Evolutionary conservation across 2,888 invertebrate species (phyloP).

Genomic region (Metopia argyrocephala): DNA sequence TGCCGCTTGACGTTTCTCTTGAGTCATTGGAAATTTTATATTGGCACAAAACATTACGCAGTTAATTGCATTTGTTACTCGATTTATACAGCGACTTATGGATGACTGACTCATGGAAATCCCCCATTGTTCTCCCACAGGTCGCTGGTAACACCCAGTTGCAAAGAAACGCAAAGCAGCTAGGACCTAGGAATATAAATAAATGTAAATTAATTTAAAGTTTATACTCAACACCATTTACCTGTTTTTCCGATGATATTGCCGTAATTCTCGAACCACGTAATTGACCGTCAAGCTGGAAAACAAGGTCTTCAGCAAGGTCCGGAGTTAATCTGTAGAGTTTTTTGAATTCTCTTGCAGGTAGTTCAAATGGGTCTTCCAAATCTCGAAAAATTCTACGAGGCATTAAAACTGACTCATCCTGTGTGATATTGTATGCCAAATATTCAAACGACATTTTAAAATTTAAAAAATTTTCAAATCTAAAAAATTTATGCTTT

Average conservation of each 20-base stretch:
- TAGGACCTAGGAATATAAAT: no score
- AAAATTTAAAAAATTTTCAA: no score
- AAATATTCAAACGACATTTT: no score
- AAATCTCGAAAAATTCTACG: constrained; percentile 6
- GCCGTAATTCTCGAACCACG: background rate
- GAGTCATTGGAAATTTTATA: background rate
- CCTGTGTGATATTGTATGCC: no score
- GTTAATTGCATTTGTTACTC: constrained; percentile 9
- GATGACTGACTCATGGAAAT: constrained; percentile 22
- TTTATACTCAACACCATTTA: no score
- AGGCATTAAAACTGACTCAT: no score
- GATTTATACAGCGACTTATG: constrained; percentile 10
- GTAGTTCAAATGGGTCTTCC: background rate
- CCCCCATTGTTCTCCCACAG: background rate
- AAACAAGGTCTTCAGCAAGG: background rate
- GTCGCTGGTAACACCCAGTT: background rate
- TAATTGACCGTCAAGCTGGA: background rate
- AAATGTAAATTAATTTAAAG: no score
- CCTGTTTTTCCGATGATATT: background rate
- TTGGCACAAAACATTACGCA: background rate
- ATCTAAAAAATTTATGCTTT: no score
- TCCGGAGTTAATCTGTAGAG: constrained; percentile 19
- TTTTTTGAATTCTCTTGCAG: background rate
- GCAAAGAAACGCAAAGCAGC: background rate
- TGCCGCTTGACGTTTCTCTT: constrained; percentile 1